Evolutionary conservation across 2,113 vertebrate genomes (phyloP).

Genomic region (Sterrhoptilus dennistouni): DNA sequence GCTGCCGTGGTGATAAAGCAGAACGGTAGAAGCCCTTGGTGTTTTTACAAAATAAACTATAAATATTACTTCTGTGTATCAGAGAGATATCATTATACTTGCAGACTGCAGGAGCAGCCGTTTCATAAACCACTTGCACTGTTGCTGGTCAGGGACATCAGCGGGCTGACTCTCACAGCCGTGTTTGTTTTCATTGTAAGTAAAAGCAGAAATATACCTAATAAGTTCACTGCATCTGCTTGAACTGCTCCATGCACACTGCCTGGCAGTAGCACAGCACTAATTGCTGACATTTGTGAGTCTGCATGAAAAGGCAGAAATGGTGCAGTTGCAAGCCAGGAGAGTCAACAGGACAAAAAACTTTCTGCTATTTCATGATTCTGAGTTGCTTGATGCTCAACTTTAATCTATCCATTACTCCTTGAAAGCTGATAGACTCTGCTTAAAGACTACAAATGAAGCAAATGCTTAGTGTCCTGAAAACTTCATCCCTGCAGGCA

Average conservation of each 20-base stretch:
- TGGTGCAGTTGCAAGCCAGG: not conserved
- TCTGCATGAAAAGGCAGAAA: not conserved
- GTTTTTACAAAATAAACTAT: not conserved
- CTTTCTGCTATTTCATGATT: not conserved
- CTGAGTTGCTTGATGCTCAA: not conserved
- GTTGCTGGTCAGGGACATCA: not conserved
- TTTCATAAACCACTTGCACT: not conserved
- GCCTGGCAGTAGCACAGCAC: not conserved
- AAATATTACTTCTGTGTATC: not conserved
- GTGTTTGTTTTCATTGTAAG: not conserved
- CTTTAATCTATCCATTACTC: not conserved
- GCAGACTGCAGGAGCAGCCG: fast-evolving
- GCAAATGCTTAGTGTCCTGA: not conserved
- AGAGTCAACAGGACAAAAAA: not conserved
- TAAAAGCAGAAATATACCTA: not conserved
- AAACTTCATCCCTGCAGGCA: not conserved
- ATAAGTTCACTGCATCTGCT: not conserved
- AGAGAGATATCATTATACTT: not conserved
- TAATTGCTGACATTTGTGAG: not conserved
- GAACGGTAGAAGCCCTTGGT: not conserved
- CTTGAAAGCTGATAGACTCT: not conserved
- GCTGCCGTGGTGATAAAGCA: not conserved
- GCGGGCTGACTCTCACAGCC: fast-evolving
- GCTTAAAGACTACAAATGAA: not conserved
- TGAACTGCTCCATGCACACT: not conserved